Evolutionary conservation across 2,797 vertebrate genomes (phyloP), one percentile per base, ranked within the genome.

Genomic region (Phoxinus dragarum): DNA sequence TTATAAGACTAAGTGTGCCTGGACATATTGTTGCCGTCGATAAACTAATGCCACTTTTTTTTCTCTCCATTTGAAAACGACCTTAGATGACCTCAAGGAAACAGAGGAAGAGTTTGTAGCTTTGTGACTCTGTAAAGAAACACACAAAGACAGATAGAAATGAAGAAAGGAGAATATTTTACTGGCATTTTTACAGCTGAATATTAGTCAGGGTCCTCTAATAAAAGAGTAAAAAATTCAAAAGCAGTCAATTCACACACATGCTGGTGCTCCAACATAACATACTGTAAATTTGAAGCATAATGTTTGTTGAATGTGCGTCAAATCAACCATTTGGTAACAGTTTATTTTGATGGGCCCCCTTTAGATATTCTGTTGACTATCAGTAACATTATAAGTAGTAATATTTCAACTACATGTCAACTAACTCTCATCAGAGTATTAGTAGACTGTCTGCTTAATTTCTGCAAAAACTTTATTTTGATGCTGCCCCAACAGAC

Each of bases 11-110:
- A 89, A 86, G 81, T 73, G 74, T 90, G 77, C 76, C 84, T 90
- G 78, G 87, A 89, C 75, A 88, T 92, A 85, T 88, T 74, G 12
- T 44, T 88, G 80, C 84, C 75, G 59, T 90, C 78, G 16, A 6
- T 80, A 87, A 82, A 76, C 47, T 67, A n/a, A 73, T 67, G 42
- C 17, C 47, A 42, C 3, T 36, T 52, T 81, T 66, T 67, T 69
- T 36, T 23, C 2, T 23, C 2, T 40, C 17, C 2, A 5, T 64
- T 84, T 84, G 0, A 84, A 66, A 68, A 73, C 7, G 61, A 88
- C 61, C 56, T 93, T 49, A 79, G 89, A 87, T 88, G 74, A 76
- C 89, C 88, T 64, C 75, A 34, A 49, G 36, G 14, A 69, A 78
- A 42, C 10, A 1, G 40, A 64, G 42, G 31, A 5, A 38, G 34